Evolutionary conservation across 1,140 invertebrate genomes (phyloP).

Genomic region (Drosophila bifasciata): DNA sequence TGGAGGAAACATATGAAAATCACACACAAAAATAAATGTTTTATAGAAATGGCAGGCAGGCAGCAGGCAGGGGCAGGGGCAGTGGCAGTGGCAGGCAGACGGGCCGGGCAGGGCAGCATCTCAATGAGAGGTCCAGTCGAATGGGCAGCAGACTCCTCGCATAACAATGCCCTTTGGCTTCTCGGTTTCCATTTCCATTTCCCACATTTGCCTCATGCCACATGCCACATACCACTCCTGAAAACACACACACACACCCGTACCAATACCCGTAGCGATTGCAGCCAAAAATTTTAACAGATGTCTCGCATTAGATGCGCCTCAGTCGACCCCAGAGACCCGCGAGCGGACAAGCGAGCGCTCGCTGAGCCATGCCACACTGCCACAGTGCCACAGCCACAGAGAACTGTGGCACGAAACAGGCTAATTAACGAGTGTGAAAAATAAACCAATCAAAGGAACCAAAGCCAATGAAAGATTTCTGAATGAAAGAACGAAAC

Average conservation of each 20-base stretch:
- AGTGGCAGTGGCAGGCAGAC: no score
- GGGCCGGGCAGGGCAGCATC: no score
- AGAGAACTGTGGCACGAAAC: slow-evolving; percentile 15
- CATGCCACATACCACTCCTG: no score
- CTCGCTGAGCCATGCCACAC: slow-evolving; percentile 29
- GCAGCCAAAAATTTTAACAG: slow-evolving; percentile 78
- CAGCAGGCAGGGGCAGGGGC: no score
- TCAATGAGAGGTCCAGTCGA: slow-evolving; percentile 44
- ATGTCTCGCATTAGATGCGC: slow-evolving; percentile 80
- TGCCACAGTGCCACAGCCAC: neutral
- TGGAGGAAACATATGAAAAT: slow-evolving; percentile 58
- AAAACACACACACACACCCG: slow-evolving; percentile 1
- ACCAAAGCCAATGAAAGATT: no score
- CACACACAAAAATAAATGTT: slow-evolving; percentile 77
- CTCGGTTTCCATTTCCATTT: slow-evolving; percentile 23
- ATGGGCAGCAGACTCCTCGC: slow-evolving; percentile 13
- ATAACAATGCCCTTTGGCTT: slow-evolving; percentile 60
- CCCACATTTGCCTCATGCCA: slow-evolving; percentile 2
- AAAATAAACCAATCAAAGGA: no score
- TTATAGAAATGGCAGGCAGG: slow-evolving; percentile 57
- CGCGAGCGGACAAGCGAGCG: slow-evolving; percentile 11
- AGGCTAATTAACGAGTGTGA: neutral
- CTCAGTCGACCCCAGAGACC: slow-evolving; percentile 72
- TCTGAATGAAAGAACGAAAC: no score
- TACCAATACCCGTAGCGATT: slow-evolving; percentile 7